Percentiles rank a stretch among this genome's conserved stretches.
phyloP scores from a whole-genome alignment of 2,113 vertebrate species.

The Sapajus apella region DNA sequence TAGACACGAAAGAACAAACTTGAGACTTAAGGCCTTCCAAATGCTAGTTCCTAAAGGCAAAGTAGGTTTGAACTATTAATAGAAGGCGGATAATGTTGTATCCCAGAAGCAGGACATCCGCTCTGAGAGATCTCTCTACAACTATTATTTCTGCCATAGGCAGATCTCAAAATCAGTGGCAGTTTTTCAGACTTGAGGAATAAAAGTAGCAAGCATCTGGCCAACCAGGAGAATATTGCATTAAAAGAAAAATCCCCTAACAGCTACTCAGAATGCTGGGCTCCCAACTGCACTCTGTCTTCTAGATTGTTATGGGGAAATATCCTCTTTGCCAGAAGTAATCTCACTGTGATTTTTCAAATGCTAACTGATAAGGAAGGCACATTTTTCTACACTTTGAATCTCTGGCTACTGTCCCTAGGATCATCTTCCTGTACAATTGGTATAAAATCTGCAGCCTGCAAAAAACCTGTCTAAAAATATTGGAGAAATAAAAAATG shows the following conservation, averaged over 20 bases:
- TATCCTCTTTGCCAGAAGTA: neutral
- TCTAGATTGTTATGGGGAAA: neutral
- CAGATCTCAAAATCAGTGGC: neutral
- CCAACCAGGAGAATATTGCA: neutral
- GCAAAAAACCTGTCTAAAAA: neutral
- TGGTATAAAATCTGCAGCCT: neutral
- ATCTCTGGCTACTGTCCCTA: neutral
- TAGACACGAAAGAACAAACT: neutral
- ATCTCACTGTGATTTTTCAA: neutral
- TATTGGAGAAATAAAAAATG: neutral
- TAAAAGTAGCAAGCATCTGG: neutral
- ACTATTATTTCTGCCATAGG: neutral
- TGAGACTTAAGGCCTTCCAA: neutral
- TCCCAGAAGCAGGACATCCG: neutral
- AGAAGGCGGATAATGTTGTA: fast-evolving
- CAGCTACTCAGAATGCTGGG: neutral
- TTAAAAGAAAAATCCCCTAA: neutral
- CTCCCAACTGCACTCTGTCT: neutral
- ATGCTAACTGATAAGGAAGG: neutral
- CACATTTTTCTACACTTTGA: neutral
- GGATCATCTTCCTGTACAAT: neutral
- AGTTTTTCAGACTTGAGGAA: neutral
- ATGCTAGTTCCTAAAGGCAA: neutral
- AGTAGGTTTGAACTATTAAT: neutral
- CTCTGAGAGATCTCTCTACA: neutral